phyloP scores from a whole-genome alignment of 2,797 vertebrate genomes.

The Cephalopachus bancanus region DNA sequence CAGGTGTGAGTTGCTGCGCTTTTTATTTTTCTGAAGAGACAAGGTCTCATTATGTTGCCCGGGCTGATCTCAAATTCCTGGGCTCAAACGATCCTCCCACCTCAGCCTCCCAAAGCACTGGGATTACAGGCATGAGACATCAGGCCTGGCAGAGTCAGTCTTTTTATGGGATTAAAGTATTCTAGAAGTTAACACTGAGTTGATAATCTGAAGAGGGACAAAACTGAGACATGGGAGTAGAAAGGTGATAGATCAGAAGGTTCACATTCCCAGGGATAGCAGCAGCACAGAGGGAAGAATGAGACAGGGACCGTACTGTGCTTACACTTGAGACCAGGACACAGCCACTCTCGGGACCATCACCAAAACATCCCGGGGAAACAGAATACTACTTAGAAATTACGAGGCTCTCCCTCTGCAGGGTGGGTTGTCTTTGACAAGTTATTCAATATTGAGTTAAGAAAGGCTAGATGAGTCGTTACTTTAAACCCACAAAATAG shows the following conservation, averaged over 20 bases:
- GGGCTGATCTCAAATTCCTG: no score
- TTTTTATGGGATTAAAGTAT: neutral
- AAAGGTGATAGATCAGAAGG: neutral
- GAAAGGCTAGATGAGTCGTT: neutral
- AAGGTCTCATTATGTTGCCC: no score
- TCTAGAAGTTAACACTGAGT: neutral
- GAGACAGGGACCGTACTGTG: neutral
- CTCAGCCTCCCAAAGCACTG: no score
- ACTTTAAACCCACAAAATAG: neutral
- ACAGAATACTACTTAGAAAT: neutral
- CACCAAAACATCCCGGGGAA: neutral
- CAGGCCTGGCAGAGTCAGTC: no score
- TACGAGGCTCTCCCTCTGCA: neutral
- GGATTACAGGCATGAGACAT: no score
- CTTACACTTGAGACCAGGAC: neutral
- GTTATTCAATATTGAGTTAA: neutral
- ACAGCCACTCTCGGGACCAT: neutral
- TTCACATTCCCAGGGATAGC: neutral
- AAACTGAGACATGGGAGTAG: neutral
- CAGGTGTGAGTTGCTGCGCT: no score
- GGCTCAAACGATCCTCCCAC: no score
- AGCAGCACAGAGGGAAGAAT: accelerated
- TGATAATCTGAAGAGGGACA: neutral
- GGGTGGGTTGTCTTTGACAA: neutral
- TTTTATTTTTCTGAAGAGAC: no score